Evolutionary conservation across 1,140 invertebrate genomes (phyloP).

Genomic region (Eufriesea mexicana): DNA sequence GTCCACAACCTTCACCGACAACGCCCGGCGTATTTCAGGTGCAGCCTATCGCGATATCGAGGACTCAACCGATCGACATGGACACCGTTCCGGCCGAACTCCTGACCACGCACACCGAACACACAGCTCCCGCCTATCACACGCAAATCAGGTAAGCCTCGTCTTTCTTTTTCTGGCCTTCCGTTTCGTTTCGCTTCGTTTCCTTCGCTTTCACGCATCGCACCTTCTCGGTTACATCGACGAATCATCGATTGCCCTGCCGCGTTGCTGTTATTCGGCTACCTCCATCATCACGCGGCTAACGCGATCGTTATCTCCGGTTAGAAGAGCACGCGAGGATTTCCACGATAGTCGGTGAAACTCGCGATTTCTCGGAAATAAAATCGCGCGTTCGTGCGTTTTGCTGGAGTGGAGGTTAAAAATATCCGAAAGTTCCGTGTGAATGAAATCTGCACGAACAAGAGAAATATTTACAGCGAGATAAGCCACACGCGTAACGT

Average conservation of each 20-base stretch:
- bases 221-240: background rate
- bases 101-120: constrained; percentile 80
- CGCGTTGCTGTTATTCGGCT: background rate
- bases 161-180: too few species aligned
- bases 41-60: constrained; percentile 73
- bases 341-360: background rate
- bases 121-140: constrained; percentile 80
- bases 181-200: background rate
- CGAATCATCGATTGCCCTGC: background rate
- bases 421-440: too few species aligned
- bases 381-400: too few species aligned
- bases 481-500: too few species aligned
- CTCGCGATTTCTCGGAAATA: too few species aligned
- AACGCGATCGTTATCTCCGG: background rate
- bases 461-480: too few species aligned
- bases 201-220: background rate
- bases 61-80: constrained; percentile 71
- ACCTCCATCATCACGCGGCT: background rate
- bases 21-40: constrained; percentile 80
- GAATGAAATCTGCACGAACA: too few species aligned
- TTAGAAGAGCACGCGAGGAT: background rate
- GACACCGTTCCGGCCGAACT: constrained; percentile 79
- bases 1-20: constrained; percentile 78
- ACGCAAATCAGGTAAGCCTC: constrained; percentile 78
- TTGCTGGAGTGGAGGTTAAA: too few species aligned